These are phyloP conservation scores for Nomada flava DNA, from an alignment of 2,888 invertebrate genomes.

Conservation along the genomic window DNA sequence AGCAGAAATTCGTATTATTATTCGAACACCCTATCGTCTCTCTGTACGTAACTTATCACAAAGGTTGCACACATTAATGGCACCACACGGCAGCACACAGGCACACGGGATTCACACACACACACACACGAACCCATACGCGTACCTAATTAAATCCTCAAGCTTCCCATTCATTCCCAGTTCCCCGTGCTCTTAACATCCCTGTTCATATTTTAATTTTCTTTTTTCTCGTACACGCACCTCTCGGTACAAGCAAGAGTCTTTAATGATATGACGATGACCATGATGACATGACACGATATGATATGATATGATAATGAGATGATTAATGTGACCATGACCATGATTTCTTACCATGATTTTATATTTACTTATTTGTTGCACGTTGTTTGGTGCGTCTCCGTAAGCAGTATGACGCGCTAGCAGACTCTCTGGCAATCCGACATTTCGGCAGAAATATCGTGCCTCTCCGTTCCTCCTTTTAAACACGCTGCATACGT, in stretches of 20 bases:
- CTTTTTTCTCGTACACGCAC: slow-evolving; percentile 67
- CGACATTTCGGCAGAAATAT: slow-evolving; percentile 65
- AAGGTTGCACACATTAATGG: slow-evolving; percentile 24
- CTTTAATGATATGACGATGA: slow-evolving; percentile 76
- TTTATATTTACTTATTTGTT: slow-evolving; percentile 83
- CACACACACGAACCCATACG: background rate
- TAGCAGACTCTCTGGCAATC: slow-evolving; percentile 72
- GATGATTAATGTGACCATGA: slow-evolving; percentile 81
- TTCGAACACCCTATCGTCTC: background rate
- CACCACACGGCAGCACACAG: slow-evolving; percentile 22
- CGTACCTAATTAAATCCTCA: slow-evolving; percentile 1
- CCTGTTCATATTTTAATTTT: slow-evolving; percentile 33
- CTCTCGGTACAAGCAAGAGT: slow-evolving; percentile 69
- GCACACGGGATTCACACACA: slow-evolving; percentile 12
- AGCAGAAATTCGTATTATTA: background rate
- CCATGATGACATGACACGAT: slow-evolving; percentile 78
- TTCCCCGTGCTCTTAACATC: slow-evolving; percentile 16
- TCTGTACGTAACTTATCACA: background rate
- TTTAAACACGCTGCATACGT: background rate
- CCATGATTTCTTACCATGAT: slow-evolving; percentile 81
- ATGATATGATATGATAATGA: slow-evolving; percentile 80
- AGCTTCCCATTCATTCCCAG: background rate
- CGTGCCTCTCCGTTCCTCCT: slow-evolving; percentile 6
- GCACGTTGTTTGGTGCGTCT: slow-evolving; percentile 84
- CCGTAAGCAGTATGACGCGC: slow-evolving; percentile 81